A percentile compares a stretch with the other conserved stretches of the same genome.
Conservation (phyloP, 2,113 vertebrate genomes). For the Grantiella picta region DNA sequence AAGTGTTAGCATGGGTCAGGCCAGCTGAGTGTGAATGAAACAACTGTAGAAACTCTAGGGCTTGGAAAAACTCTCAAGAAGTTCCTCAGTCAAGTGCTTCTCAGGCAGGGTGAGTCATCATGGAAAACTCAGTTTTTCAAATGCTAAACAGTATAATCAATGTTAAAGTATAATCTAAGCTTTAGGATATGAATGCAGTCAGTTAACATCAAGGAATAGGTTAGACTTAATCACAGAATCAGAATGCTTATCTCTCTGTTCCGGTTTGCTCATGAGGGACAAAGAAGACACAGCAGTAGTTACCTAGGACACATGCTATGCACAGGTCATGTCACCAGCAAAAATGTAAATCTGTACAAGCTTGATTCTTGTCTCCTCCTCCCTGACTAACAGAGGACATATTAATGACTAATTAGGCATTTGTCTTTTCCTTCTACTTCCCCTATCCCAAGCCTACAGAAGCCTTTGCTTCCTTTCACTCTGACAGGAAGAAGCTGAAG, state of each 20-base stretch:
- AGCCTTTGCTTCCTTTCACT: not conserved
- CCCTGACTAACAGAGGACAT: not conserved
- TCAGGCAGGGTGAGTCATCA: not conserved
- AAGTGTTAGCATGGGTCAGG: not conserved
- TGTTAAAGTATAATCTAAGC: not conserved
- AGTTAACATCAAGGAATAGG: not conserved
- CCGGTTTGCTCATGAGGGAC: not conserved
- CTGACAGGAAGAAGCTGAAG: not conserved
- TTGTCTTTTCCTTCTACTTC: not conserved
- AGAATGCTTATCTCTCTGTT: not conserved
- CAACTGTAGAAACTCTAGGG: not conserved
- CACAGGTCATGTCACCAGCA: not conserved
- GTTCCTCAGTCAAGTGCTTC: not conserved
- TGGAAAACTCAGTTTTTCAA: not conserved
- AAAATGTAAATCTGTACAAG: not conserved
- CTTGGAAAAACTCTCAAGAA: not conserved
- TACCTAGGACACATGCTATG: not conserved
- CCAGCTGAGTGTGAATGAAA: not conserved
- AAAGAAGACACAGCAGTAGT: not conserved
- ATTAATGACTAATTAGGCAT: not conserved
- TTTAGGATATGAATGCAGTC: not conserved
- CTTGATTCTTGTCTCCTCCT: not conserved
- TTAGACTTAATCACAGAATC: not conserved
- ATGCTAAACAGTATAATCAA: not conserved
- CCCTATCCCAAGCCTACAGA: not conserved